phyloP scores from a whole-genome alignment of 2,888 invertebrate genomes.

The Oligia latruncula region DNA sequence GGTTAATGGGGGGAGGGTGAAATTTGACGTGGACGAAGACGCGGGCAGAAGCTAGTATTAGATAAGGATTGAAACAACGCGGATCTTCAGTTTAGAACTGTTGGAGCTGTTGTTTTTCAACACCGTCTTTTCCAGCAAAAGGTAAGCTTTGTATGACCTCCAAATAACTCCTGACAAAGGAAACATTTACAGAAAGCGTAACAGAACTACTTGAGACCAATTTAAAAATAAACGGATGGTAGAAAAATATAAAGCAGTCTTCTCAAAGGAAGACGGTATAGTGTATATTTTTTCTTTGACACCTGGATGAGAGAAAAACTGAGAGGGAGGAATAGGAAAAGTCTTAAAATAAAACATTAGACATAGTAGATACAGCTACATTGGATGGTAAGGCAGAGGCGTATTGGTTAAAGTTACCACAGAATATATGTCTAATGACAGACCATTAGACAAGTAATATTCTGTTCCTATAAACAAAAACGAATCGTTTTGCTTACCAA shows the following conservation, averaged over 20 bases:
- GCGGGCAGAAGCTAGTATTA: neutral
- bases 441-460: too few species aligned
- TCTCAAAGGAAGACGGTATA: slow-evolving; percentile 8
- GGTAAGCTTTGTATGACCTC: neutral
- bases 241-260: slow-evolving; percentile 21
- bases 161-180: slow-evolving; percentile 1
- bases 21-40: too few species aligned
- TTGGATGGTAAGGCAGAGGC: neutral
- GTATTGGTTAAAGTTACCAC: neutral
- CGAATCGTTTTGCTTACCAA: neutral
- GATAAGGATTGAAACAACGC: neutral
- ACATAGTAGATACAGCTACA: neutral
- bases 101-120: too few species aligned
- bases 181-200: neutral
- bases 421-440: neutral
- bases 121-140: too few species aligned
- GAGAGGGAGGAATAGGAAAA: slow-evolving; percentile 4
- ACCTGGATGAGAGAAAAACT: neutral
- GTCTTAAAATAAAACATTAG: slow-evolving; percentile 16
- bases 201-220: slow-evolving; percentile 2
- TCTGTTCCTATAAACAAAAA: neutral
- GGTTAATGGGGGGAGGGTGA: too few species aligned
- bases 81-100: neutral
- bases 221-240: slow-evolving; percentile 32
- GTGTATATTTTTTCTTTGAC: slow-evolving; percentile 49